Evolutionary conservation across 2,888 invertebrate species (phyloP).

Genomic region (Syrphus vitripennis): DNA sequence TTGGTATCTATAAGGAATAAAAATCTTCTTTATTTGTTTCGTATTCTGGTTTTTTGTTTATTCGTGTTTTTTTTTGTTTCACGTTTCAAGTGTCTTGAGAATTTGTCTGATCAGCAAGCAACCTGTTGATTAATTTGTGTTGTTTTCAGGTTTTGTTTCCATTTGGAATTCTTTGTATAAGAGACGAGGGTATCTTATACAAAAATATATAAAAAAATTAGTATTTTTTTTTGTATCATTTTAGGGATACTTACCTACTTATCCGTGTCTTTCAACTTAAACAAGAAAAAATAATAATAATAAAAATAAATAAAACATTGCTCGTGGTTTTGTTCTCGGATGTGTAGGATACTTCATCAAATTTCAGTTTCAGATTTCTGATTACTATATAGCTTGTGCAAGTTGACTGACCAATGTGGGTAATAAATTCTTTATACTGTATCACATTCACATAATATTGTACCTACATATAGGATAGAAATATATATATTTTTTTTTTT

Average conservation of each 20-base stretch:
- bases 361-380: constrained; percentile 67
- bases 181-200: not conserved
- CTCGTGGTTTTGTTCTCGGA: constrained; percentile 49
- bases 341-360: constrained; percentile 43
- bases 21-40: not conserved
- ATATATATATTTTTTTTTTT: not conserved
- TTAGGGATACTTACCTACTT: not conserved
- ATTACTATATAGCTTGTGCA: constrained; percentile 37
- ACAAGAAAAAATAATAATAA: not conserved
- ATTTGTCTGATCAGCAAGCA: constrained; percentile 65
- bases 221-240: constrained; percentile 8
- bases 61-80: constrained; percentile 16
- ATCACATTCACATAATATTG: constrained; percentile 19
- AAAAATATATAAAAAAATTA: constrained; percentile 23
- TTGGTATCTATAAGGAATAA: constrained; percentile 8
- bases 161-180: constrained; percentile 40
- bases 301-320: constrained; percentile 2
- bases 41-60: constrained; percentile 26
- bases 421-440: constrained; percentile 57
- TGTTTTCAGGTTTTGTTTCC: constrained; percentile 68
- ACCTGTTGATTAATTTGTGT: constrained; percentile 70
- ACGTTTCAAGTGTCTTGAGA: constrained; percentile 33
- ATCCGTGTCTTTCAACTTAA: constrained; percentile 27
- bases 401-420: constrained; percentile 66
- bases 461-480: not conserved